Evolutionary conservation across 2,113 vertebrate species (phyloP).

Genomic region (Paraplagusia blochii): DNA sequence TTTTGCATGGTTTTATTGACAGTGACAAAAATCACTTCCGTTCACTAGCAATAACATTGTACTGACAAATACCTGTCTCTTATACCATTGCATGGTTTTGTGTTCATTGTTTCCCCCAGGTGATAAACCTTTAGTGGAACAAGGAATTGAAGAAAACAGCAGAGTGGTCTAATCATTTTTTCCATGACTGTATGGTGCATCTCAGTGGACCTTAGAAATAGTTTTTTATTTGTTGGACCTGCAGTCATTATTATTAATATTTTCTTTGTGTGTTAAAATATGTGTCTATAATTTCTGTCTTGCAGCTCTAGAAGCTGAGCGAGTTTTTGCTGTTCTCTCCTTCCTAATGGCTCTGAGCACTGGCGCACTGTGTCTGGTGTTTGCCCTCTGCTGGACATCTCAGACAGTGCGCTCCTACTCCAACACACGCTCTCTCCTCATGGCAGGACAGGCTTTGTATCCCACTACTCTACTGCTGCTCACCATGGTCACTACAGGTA

Average conservation of each 20-base stretch:
- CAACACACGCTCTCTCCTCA: conserved; percentile 72
- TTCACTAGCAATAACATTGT: too few species aligned
- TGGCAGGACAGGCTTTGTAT: conserved; percentile 69
- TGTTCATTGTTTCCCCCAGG: too few species aligned
- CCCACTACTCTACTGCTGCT: conserved; percentile 75
- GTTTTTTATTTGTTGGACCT: too few species aligned
- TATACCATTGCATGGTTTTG: too few species aligned
- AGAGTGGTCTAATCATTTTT: too few species aligned
- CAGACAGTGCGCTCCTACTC: conserved; percentile 73
- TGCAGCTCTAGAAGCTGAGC: conserved; percentile 67
- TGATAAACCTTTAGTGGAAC: too few species aligned
- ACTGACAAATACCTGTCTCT: too few species aligned
- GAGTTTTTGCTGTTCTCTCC: conserved; percentile 71
- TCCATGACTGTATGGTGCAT: too few species aligned
- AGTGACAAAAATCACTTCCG: too few species aligned
- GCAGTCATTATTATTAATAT: background rate
- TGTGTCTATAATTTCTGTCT: conserved; percentile 25
- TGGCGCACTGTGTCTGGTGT: conserved; percentile 70
- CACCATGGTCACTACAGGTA: conserved; percentile 75
- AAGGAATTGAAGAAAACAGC: too few species aligned
- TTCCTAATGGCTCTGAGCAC: conserved; percentile 74
- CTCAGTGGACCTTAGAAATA: too few species aligned
- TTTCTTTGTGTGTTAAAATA: background rate
- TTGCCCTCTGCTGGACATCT: conserved; percentile 77
- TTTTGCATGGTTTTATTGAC: too few species aligned